phyloP scores from a whole-genome alignment of 2,797 vertebrate species.

The Hybognathus amarus region DNA sequence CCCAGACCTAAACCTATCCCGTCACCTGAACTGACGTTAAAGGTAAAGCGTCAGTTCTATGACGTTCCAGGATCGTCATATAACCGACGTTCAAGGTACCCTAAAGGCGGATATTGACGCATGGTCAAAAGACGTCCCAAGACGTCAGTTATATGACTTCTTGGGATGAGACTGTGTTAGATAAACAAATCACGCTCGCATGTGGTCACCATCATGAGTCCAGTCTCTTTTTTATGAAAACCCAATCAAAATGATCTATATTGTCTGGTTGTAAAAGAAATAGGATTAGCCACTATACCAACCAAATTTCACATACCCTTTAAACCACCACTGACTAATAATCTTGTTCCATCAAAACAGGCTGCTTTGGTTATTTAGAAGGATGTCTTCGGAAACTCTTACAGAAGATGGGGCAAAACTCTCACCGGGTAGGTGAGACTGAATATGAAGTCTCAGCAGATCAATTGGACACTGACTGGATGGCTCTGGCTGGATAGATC shows the following conservation, averaged over 20 bases:
- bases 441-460: slow-evolving; percentile 23
- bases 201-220: slow-evolving; percentile 8
- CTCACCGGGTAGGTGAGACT: background rate
- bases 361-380: background rate
- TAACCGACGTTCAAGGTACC: no score
- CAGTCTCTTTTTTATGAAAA: background rate
- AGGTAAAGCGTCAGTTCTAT: no score
- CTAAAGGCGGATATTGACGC: no score
- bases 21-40: no score
- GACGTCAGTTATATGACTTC: no score
- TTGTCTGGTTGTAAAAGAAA: background rate
- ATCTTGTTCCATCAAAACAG: background rate
- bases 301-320: background rate
- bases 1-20: no score
- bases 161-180: no score
- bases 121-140: no score
- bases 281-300: background rate
- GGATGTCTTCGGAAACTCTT: background rate
- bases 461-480: background rate
- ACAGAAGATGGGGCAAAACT: background rate
- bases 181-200: background rate
- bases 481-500: slow-evolving; percentile 13
- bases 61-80: no score
- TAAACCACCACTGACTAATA: background rate
- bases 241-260: background rate